Evolutionary conservation across 1,140 invertebrate species (phyloP).

Genomic region (Dryas iulia): DNA sequence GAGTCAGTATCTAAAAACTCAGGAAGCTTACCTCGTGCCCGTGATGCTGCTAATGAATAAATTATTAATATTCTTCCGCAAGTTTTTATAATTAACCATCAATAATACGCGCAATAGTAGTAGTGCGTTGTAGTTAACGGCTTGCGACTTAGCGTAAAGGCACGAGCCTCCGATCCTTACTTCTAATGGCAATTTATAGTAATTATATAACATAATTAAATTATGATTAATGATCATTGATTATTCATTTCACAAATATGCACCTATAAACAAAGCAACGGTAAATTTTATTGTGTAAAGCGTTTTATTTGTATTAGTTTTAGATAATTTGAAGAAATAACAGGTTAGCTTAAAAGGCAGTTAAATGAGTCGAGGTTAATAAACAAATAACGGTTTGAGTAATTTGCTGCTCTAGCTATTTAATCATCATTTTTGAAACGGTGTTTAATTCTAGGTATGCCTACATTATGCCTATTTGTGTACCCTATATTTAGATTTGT

Average conservation of each 20-base stretch:
- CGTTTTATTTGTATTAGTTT: background rate
- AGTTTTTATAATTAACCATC: constrained; percentile 30
- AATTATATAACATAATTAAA: constrained; percentile 38
- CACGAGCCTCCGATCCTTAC: constrained; percentile 37
- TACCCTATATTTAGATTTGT: no score
- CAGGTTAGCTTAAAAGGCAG: background rate
- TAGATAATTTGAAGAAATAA: background rate
- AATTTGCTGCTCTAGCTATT: background rate
- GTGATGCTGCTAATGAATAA: constrained; percentile 66
- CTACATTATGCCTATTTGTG: no score
- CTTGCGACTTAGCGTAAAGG: constrained; percentile 51
- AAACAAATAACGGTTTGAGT: background rate
- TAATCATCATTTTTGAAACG: background rate
- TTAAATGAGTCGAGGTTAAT: background rate
- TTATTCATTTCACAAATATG: background rate
- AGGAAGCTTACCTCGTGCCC: constrained; percentile 49
- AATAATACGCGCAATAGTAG: constrained; percentile 18
- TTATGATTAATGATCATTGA: constrained; percentile 14
- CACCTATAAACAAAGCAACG: background rate
- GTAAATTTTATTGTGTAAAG: background rate
- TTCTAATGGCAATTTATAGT: constrained; percentile 42
- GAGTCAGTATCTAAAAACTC: constrained; percentile 53
- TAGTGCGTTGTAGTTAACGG: constrained; percentile 27
- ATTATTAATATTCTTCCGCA: constrained; percentile 61
- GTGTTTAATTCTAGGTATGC: no score